Percentiles rank a stretch among this genome's conserved stretches.
Conservation (phyloP, 37 sponge, comb jelly and placozoan species). For the Geodia barretti region DNA sequence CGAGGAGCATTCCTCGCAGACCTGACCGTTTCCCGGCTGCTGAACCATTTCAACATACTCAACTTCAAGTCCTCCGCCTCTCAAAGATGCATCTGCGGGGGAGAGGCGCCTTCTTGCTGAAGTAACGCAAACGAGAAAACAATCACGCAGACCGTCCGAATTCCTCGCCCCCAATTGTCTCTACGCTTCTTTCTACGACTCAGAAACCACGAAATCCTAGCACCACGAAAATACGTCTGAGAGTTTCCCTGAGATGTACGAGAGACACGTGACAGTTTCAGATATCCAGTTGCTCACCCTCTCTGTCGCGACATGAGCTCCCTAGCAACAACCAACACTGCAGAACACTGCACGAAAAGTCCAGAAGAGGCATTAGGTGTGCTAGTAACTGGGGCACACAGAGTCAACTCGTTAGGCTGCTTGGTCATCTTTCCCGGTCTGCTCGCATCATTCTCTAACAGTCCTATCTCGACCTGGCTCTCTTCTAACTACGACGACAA, state of each 20-base stretch:
- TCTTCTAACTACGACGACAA: constrained; percentile 92
- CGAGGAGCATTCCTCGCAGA: constrained; percentile 1
- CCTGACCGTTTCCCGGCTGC: constrained; percentile 21
- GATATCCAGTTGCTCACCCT: constrained; percentile 59
- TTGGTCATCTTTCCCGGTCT: constrained; percentile 79
- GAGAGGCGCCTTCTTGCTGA: constrained; percentile 62
- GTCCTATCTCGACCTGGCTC: constrained; percentile 70
- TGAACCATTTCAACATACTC: constrained; percentile 53
- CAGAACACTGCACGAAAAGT: constrained; percentile 67
- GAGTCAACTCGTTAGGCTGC: constrained; percentile 78
- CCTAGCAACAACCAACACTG: constrained; percentile 66
- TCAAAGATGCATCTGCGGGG: constrained; percentile 89
- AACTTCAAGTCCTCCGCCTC: constrained; percentile 45
- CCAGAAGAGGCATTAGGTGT: constrained; percentile 74
- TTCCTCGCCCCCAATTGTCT: too few species aligned
- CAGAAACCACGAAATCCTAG: too few species aligned
- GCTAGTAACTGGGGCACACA: constrained; percentile 77
- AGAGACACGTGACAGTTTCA: constrained; percentile 55
- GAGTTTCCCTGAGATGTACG: constrained; percentile 66
- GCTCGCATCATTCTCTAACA: constrained; percentile 48
- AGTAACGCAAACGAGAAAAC: constrained; percentile 78
- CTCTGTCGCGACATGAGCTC: constrained; percentile 36
- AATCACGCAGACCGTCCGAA: constrained; percentile 59
- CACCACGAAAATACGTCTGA: constrained; percentile 84
- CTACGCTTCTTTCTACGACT: too few species aligned